Conservation (phyloP, 2,888 invertebrate genomes). For the Embidobia sp. region DNA sequence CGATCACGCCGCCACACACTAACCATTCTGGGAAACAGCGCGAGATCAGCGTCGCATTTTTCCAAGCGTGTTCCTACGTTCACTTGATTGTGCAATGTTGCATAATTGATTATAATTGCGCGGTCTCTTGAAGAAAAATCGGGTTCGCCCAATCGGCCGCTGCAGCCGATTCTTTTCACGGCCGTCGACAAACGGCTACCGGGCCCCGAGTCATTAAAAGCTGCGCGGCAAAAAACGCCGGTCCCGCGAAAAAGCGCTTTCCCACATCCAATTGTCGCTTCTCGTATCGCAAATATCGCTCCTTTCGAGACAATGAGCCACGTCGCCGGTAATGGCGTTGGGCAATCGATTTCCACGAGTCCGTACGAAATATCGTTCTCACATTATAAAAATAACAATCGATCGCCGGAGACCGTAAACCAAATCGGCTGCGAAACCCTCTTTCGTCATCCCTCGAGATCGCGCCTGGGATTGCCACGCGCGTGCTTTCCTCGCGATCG, state of each 20-base stretch:
- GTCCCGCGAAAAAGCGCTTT: constrained; percentile 18
- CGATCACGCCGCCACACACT: constrained; percentile 1
- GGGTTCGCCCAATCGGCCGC: constrained; percentile 49
- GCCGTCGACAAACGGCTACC: constrained; percentile 5
- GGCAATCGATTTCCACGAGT: constrained; percentile 24
- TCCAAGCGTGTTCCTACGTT: constrained; percentile 41
- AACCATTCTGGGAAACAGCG: constrained; percentile 39
- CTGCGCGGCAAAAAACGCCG: background rate
- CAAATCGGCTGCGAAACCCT: constrained; percentile 50
- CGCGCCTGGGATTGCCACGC: constrained; percentile 36
- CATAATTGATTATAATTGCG: constrained; percentile 61
- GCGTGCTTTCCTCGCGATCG: constrained; percentile 57
- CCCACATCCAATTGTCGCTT: constrained; percentile 16
- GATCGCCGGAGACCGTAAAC: constrained; percentile 31
- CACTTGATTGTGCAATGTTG: constrained; percentile 56
- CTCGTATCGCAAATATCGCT: background rate
- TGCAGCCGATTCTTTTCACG: constrained; percentile 32
- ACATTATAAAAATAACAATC: constrained; percentile 17
- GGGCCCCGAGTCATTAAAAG: background rate
- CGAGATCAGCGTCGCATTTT: constrained; percentile 30
- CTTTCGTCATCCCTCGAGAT: constrained; percentile 21
- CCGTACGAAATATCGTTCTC: constrained; percentile 31
- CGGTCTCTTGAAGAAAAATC: constrained; percentile 24
- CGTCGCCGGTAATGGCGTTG: constrained; percentile 16
- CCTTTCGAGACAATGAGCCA: background rate